Evolutionary conservation across 2,797 vertebrate genomes (phyloP).

Genomic region (Phrynocephalus vlangalii): DNA sequence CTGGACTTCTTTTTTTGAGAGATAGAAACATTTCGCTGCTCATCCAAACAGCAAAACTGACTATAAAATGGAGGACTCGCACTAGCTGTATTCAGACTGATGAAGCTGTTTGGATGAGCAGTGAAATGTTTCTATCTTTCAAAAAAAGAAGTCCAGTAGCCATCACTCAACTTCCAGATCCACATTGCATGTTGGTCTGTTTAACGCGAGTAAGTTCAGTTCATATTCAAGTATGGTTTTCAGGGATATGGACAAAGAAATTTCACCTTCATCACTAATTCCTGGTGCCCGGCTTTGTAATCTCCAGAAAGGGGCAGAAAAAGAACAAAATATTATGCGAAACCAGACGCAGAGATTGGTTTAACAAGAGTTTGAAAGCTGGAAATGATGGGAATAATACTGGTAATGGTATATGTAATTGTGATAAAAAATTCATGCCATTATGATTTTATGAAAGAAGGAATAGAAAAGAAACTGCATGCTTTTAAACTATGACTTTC

Average conservation of each 20-base stretch:
- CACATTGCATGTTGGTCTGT: not conserved
- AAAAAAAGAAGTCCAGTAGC: too few species aligned
- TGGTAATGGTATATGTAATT: not conserved
- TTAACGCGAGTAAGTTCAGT: not conserved
- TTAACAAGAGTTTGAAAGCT: not conserved
- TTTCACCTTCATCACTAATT: not conserved
- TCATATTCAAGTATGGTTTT: not conserved
- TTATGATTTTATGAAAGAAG: slow-evolving; percentile 3
- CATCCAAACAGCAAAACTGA: too few species aligned
- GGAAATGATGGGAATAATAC: not conserved
- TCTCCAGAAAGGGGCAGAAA: not conserved
- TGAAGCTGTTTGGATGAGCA: too few species aligned
- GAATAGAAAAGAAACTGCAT: slow-evolving; percentile 1
- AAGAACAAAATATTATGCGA: not conserved
- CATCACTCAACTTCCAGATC: too few species aligned
- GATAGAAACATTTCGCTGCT: too few species aligned
- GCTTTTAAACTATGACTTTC: not conserved
- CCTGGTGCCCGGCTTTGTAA: too few species aligned
- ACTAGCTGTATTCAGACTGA: too few species aligned
- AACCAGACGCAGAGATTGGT: not conserved
- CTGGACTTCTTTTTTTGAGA: too few species aligned
- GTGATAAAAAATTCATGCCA: not conserved
- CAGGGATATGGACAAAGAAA: not conserved
- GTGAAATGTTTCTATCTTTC: too few species aligned
- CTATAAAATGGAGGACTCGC: too few species aligned